phyloP scores from a whole-genome alignment of 2,797 vertebrate species.

The Erethizon dorsatum region DNA sequence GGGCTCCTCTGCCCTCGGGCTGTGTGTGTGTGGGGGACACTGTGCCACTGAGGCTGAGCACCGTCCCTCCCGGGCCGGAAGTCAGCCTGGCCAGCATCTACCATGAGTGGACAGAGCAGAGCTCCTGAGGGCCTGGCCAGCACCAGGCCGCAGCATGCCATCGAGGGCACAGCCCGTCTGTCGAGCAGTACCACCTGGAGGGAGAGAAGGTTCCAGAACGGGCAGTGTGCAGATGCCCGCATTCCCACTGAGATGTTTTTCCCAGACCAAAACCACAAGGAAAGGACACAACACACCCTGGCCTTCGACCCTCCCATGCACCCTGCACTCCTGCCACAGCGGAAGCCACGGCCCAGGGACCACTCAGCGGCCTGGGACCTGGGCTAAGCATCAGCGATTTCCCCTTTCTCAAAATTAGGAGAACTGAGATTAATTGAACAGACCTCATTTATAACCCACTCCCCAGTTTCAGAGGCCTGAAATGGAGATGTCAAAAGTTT shows the following conservation, averaged over 20 bases:
- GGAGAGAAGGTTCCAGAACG: neutral
- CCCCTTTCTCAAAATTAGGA: neutral
- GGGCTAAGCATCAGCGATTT: rapidly evolving
- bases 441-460: neutral
- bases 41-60: neutral
- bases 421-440: neutral
- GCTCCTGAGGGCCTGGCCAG: neutral
- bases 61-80: neutral
- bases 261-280: neutral
- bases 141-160: neutral
- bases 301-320: neutral
- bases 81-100: neutral
- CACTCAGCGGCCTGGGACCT: rapidly evolving
- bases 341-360: neutral
- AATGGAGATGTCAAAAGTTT: rapidly evolving
- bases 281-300: neutral
- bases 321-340: neutral
- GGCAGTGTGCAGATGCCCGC: neutral
- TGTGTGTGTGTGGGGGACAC: too few species aligned
- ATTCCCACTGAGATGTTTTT: neutral
- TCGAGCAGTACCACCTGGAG: too few species aligned
- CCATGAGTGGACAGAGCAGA: too few species aligned
- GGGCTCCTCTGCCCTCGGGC: neutral
- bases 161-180: neutral
- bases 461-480: neutral